Percentiles rank a stretch among this genome's conserved stretches.
These are phyloP conservation scores for Actinostola sp. DNA, from an alignment of 92 coral and sea anemone genomes.

Conservation along the genomic window DNA sequence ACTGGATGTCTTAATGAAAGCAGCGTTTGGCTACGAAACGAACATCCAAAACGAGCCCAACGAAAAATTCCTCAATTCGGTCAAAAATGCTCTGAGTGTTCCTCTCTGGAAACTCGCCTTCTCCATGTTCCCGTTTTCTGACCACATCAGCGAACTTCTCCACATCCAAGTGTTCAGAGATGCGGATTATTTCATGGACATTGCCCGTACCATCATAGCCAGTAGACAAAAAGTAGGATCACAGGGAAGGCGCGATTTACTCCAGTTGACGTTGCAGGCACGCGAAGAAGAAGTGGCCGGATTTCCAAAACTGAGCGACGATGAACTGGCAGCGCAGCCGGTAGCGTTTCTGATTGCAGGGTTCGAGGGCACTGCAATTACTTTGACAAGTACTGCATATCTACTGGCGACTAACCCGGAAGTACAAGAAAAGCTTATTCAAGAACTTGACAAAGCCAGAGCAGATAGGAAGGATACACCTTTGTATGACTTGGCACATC, in stretches of 20 bases:
- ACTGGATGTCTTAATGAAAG: slow-evolving; percentile 67
- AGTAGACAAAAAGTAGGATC: slow-evolving; percentile 29
- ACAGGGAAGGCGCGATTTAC: slow-evolving; percentile 36
- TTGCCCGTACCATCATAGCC: slow-evolving; percentile 39
- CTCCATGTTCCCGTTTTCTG: slow-evolving; percentile 62
- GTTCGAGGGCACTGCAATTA: slow-evolving; percentile 64
- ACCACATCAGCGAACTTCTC: slow-evolving; percentile 24
- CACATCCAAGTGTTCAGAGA: slow-evolving; percentile 18
- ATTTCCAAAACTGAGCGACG: slow-evolving; percentile 54
- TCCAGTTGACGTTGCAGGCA: slow-evolving; percentile 70
- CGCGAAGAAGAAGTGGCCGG: slow-evolving; percentile 58
- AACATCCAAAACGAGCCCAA: slow-evolving; percentile 56
- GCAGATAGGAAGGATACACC: slow-evolving; percentile 31
- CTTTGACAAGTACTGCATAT: slow-evolving; percentile 61
- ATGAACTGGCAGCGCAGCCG: slow-evolving; percentile 66
- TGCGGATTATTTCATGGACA: slow-evolving; percentile 27
- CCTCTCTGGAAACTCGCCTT: slow-evolving; percentile 54
- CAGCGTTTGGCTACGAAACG: slow-evolving; percentile 65
- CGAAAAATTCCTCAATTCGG: slow-evolving; percentile 42
- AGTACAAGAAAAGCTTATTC: slow-evolving; percentile 61
- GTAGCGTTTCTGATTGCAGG: slow-evolving; percentile 63
- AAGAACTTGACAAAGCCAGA: slow-evolving; percentile 43
- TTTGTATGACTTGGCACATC: slow-evolving; percentile 51
- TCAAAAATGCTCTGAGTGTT: slow-evolving; percentile 18
- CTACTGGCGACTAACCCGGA: slow-evolving; percentile 57